Base-by-base conservation (phyloP, 2,797 vertebrate species). In the Cryptoblepharus egeriae region DNA sequence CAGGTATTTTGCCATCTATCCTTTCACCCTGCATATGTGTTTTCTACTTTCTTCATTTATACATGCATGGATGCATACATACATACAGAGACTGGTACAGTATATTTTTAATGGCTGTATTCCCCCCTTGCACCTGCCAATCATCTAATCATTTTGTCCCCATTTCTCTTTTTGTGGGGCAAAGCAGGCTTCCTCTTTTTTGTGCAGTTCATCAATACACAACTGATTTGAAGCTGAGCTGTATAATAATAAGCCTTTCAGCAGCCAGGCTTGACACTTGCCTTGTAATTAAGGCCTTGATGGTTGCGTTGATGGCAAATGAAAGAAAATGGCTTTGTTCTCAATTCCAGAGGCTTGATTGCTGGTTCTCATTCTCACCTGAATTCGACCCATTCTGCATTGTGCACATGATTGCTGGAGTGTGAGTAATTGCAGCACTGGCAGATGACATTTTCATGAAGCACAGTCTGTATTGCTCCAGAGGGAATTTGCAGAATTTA, bases 271-370 rank as follows among this genome's bases (percentile, higher is more conserved):
- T 96, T 94, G 94, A 96, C 96, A 95, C 97, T 97, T 95, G 96
- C 97, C 96, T 96, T 95, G 96, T 98, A 98, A 98, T 98, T 98
- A 99, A 97, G 97, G 97, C 96, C 97, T 96, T 96, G 96, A 97
- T 96, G 97, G 96, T 96, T 96, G 97, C 96, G 95, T 97, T 97
- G 96, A 97, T 95, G 96, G 97, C 97, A 97, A 97, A 97, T 97
- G 97, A 97, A 95, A 95, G 95, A 96, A 96, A 97, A 97, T 97
- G 97, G 97, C 97, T 97, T 95, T 95, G 96, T 96, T 96, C 96
- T 96, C 95, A 94, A 95, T 96, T 96, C 96, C 96, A 96, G 95
- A 93, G 95, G 95, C 97, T 95, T 98, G 98, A 98, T 98, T 98
- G 97, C 97, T 93, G 96, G 97, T 97, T 98, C 96, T 96, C 95